Evolutionary conservation across 2,888 invertebrate genomes (phyloP), one percentile per base, ranked within the genome.

Genomic region (Phorcus lineatus): DNA sequence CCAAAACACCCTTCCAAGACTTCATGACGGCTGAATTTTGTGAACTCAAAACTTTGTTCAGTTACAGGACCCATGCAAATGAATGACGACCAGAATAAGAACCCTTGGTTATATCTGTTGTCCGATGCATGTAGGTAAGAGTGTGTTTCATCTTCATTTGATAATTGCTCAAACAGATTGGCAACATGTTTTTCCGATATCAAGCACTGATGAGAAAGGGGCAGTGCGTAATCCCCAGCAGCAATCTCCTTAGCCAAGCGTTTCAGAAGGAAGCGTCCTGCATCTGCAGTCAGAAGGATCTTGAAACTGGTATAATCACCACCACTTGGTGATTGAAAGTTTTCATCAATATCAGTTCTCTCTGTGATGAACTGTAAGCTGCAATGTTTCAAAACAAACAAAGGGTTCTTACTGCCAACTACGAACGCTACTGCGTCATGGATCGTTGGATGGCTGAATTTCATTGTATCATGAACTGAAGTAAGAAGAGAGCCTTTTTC

Each of bases 1-100:
- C 76, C 76, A 55, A 76, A 55, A 55, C 24, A 76, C 17, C 76
- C 76, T 54, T 53, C 76, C 22, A 76, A 55, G 2, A 76, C 1
- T 76, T 76, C 76, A 55, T 17, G 55, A 16, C n/a, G 2, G 6
- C 2, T 19, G 19, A 55, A 76, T 4, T 54, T 7, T 0, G 54
- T 76, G 0, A 55, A 6, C 13, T 55, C 0, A n/a, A 75, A 53
- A n/a, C 17, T 31, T 16, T 2, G 2, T 55, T 76, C 7, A 16
- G 3, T 31, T 2, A 76, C n/a, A 2, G 24, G 55, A 24, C 24
- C 54, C 24, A 31, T 22, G 31, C 31, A 36, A 6, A 28, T 9
- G 24, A 31, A 36, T 0, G 55, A 54, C 17, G 55, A 24, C 76
- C 76, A 76, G 54, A 54, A 76, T n/a, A 76, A n/a, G 31, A 76